Base-by-base conservation (phyloP, 2,113 vertebrate species). In the Artemisiospiza belli region DNA sequence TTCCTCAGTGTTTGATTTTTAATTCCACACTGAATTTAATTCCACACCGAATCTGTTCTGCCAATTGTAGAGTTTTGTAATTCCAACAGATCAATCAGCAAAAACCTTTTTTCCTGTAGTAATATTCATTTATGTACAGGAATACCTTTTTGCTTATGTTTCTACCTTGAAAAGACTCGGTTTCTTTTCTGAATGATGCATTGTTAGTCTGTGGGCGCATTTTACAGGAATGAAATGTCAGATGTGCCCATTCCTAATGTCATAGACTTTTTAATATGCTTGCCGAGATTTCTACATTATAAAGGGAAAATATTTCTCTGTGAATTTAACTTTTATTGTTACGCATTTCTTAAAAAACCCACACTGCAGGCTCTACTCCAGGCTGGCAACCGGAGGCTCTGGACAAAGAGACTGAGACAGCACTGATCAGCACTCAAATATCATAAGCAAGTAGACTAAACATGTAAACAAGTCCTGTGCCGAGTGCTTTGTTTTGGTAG, bases 391-490 rank as follows among this genome's bases (percentile, higher is more conserved):
- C 21, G 55, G 68, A 96, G n/a, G 17, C 75, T 87, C 54, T 89
- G 88, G 58, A 35, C 89, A 72, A 73, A 77, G 74, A 87, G 51
- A 83, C 67, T n/a, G 69, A 92, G 46, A 49, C 89, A 78, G 77
- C 62, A 51, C 75, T 92, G 89, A 94, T 76, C 73, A 39, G 69
- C 37, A 33, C 80, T 95, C 89, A 89, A 81, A 78, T 92, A 75
- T 51, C 79, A 90, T 80, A 89, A 94, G 83, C 44, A 78, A 95
- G 30, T 43, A 83, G 87, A 67, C 67, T 69, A 94, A 92, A 92
- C 77, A 80, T 54, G 88, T 93, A 95, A 96, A 95, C 95, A 96
- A 96, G 78, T 80, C 85, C 83, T 87, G 22, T 69, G 70, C 73
- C 57, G 52, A 89, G 46, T 68, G 57, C 87, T 86, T 94, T 97